These are phyloP conservation scores for Gallinago undulata DNA, from an alignment of 2,113 vertebrate species.

Conservation along the genomic window DNA sequence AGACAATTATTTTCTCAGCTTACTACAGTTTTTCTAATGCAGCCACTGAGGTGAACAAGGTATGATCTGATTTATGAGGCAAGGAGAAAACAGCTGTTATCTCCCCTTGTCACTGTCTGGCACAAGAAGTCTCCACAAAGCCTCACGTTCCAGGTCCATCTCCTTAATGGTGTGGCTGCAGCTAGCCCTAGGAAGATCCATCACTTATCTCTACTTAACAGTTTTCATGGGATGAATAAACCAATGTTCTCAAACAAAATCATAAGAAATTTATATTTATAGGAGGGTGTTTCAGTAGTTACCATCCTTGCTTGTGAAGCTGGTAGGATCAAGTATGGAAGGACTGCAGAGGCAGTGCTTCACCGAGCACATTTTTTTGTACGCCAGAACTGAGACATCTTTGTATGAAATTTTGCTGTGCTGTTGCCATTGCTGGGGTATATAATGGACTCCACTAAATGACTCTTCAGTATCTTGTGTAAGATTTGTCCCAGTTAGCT, in stretches of 20 bases:
- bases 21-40: neutral
- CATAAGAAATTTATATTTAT: neutral
- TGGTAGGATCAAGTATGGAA: neutral
- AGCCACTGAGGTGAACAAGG: neutral
- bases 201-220: neutral
- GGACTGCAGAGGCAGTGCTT: neutral
- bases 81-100: neutral
- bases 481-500: neutral
- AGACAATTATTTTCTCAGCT: neutral
- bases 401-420: neutral
- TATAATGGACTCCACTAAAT: neutral
- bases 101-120: neutral
- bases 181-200: neutral
- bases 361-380: neutral
- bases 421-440: neutral
- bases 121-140: neutral
- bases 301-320: neutral
- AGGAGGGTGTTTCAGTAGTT: neutral
- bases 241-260: neutral
- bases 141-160: neutral
- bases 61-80: neutral
- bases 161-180: neutral
- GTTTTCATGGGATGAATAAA: neutral
- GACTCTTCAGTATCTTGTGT: neutral
- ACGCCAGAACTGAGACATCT: neutral